Evolutionary conservation across 2,113 vertebrate genomes (phyloP), one percentile per base, ranked within the genome.

Genomic region (Aptenodytes forsteri): DNA sequence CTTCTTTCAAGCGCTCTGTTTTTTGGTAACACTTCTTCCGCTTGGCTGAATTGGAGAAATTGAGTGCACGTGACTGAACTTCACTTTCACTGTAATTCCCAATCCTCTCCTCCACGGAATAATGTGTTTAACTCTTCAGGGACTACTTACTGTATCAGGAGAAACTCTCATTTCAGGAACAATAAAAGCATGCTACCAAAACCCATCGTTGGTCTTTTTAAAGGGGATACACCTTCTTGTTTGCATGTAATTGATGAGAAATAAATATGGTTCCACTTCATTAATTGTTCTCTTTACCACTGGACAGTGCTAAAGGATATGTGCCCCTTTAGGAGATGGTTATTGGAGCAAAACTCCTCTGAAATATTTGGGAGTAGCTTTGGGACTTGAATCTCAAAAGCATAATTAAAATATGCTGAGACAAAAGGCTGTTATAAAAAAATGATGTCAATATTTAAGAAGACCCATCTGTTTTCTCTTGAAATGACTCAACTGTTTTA

Each of bases 401-500:
- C 4, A 0, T 26, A 11, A 59, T 36, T 66, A 26, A 46, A 80
- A 46, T 40, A 10, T 0, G 3, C 50, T 0, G 0, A 50, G 65
- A 21, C 8, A 36, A 42, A 82, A 13, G 6, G 30, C 47, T 40
- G n/a, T 32, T 32, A 10, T 3, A 7, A 30, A 54, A 46, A 40
- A 26, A 15, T 10, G 1, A 20, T 40, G 25, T 22, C 8, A 11
- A 2, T 64, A 11, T 40, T 29, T 34, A 16, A 67, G 58, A 44
- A 1, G 18, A 15, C 12, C 61, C 30, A 11, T 27, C 47, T 38
- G 1, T n/a, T n/a, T 77, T 58, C 27, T 52, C 30, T 75, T 17
- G 42, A 66, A 27, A 30, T 11, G 16, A 42, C 58, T 56, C 20
- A n/a, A 1, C 20, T 11, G 4, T n/a, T 30, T 47, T 47, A 10